These are phyloP conservation scores for Schizopygopsis malacanthus DNA, from an alignment of 2,797 vertebrate genomes.

Conservation along the genomic window DNA sequence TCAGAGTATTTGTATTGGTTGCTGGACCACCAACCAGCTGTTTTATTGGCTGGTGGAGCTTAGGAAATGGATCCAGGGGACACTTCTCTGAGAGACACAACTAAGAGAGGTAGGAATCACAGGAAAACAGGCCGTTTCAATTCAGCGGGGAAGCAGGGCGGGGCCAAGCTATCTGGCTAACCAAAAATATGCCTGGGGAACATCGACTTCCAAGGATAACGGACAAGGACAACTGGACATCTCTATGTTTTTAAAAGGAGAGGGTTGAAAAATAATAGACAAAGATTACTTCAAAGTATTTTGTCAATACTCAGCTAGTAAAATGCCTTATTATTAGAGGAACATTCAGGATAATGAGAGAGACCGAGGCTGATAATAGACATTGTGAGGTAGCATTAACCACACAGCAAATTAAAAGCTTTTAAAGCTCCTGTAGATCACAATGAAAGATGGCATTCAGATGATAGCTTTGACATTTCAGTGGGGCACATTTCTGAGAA, in stretches of 20 bases:
- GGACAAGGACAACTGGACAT: conserved; percentile 71
- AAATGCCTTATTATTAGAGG: conserved; percentile 43
- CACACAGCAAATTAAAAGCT: conserved; percentile 51
- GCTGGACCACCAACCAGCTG: conserved; percentile 73
- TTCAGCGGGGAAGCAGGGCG: conserved; percentile 76
- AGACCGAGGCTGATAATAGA: conserved; percentile 60
- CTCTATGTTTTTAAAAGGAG: conserved; percentile 69
- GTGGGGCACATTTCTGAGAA: not conserved
- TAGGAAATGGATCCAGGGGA: conserved; percentile 30
- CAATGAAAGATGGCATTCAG: conserved; percentile 49
- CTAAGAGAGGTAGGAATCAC: conserved; percentile 73
- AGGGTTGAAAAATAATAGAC: conserved; percentile 80
- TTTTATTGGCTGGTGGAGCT: conserved; percentile 66
- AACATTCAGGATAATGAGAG: conserved; percentile 73
- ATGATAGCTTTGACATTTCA: conserved; percentile 29
- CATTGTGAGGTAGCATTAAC: conserved; percentile 32
- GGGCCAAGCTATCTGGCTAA: conserved; percentile 76
- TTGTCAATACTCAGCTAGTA: conserved; percentile 66
- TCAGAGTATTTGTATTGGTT: conserved; percentile 79
- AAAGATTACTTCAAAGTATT: conserved; percentile 75
- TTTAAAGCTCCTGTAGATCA: conserved; percentile 31
- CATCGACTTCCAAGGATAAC: conserved; percentile 79
- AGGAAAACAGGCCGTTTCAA: conserved; percentile 71
- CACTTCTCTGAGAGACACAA: conserved; percentile 66
- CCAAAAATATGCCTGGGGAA: conserved; percentile 79